Percentiles rank a stretch among this genome's conserved stretches.
Conservation (phyloP, 2,113 vertebrate species). For the Thymallus thymallus region DNA sequence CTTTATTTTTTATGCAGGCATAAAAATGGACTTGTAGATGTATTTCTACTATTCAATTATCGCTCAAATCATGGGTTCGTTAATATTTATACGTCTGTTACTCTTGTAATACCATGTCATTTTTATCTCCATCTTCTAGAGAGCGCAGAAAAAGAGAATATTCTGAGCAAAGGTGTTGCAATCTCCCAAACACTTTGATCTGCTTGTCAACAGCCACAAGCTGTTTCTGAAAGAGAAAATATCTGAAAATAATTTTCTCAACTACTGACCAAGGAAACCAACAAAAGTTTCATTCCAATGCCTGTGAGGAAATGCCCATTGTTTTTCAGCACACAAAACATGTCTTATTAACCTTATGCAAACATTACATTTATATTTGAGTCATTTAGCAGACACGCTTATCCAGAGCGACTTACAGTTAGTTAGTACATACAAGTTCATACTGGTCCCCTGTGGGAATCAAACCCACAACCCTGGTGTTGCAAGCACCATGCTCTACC, state of each 20-base stretch:
- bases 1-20: background rate
- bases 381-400: too few species aligned
- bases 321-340: background rate
- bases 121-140: constrained; percentile 3
- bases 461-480: too few species aligned
- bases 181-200: constrained; percentile 12
- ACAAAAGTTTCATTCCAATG: background rate
- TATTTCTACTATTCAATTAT: background rate
- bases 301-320: background rate
- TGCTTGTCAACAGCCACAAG: constrained; percentile 4
- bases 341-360: background rate
- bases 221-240: background rate
- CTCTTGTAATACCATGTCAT: background rate
- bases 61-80: too few species aligned
- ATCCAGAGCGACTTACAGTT: too few species aligned
- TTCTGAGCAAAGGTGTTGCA: constrained; percentile 10
- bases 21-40: background rate
- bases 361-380: too few species aligned
- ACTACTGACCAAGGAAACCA: background rate
- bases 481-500: too few species aligned
- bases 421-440: too few species aligned
- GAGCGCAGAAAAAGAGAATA: background rate
- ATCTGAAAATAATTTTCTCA: background rate
- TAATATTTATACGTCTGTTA: too few species aligned
- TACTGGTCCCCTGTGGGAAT: too few species aligned